Conservation (phyloP, 2,113 vertebrate genomes). For the Grammomys surdaster region DNA sequence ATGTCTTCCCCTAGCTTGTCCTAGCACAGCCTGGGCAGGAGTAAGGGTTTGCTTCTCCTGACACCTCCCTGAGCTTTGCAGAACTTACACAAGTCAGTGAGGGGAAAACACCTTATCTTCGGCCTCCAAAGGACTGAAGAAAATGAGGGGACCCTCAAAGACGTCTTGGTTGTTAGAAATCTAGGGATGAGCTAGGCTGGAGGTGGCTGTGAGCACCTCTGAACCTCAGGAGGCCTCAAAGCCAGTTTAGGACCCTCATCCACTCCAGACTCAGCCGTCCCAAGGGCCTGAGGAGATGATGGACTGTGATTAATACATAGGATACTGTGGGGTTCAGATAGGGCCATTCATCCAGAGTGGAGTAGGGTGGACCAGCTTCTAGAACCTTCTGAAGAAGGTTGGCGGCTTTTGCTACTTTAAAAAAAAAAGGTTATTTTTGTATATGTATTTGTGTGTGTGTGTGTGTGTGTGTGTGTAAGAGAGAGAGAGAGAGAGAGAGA, state of each 20-base stretch:
- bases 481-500: no score
- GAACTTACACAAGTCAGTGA: neutral
- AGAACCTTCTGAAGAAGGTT: constrained; percentile 45
- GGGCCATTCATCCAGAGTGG: neutral
- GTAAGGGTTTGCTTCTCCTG: neutral
- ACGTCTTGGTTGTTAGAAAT: neutral
- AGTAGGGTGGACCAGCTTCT: neutral
- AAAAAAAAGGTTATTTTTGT: neutral
- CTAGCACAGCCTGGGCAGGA: neutral
- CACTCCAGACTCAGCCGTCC: neutral
- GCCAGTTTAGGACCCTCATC: neutral
- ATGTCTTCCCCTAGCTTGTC: fast-evolving
- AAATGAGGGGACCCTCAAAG: neutral
- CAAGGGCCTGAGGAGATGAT: neutral
- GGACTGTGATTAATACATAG: neutral
- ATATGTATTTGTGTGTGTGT: neutral
- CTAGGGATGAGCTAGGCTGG: neutral
- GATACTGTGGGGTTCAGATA: neutral
- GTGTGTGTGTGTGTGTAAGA: neutral
- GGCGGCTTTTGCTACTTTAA: neutral
- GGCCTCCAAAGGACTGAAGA: neutral
- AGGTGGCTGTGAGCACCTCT: neutral
- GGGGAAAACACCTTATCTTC: neutral
- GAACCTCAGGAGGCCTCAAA: neutral
- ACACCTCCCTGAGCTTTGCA: neutral